Evolutionary conservation across 1,140 invertebrate genomes (phyloP).

Genomic region (Apis dorsata): DNA sequence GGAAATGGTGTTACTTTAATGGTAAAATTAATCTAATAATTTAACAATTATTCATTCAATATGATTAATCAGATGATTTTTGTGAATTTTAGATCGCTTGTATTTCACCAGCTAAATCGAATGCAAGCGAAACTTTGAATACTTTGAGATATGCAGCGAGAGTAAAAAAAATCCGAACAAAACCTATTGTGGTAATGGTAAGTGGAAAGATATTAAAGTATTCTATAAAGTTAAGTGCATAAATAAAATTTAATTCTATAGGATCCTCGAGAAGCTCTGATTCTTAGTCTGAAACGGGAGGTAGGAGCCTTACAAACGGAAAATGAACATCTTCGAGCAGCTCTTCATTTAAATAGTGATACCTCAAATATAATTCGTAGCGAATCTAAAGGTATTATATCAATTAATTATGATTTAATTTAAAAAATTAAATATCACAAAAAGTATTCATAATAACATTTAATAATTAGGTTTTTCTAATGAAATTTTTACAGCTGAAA

Average conservation of each 20-base stretch:
- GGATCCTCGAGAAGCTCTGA: conserved; percentile 95
- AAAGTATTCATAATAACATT: too few relatives aligned
- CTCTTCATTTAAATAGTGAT: conserved; percentile 81
- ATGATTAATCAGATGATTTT: background rate
- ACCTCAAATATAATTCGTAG: conserved; percentile 48
- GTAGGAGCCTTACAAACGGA: conserved; percentile 93
- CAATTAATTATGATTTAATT: background rate
- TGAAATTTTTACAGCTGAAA: conserved; percentile 60
- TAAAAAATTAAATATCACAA: too few relatives aligned
- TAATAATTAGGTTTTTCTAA: too few relatives aligned
- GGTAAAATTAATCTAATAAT: conserved; percentile 80
- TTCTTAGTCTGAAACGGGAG: conserved; percentile 93
- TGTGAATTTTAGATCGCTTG: conserved; percentile 90
- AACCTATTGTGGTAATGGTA: conserved; percentile 96
- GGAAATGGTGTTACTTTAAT: conserved; percentile 96
- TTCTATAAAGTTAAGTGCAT: background rate
- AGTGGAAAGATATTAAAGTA: conserved; percentile 57
- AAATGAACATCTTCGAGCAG: conserved; percentile 92
- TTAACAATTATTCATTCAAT: background rate
- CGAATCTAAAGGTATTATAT: conserved; percentile 61
- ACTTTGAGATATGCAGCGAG: conserved; percentile 93
- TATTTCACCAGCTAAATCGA: conserved; percentile 91
- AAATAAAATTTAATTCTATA: conserved; percentile 69
- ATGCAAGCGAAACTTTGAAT: conserved; percentile 94
- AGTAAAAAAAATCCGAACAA: conserved; percentile 93